These are phyloP conservation scores for Melanchra persicariae DNA, from an alignment of 2,888 invertebrate genomes.

Conservation along the genomic window DNA sequence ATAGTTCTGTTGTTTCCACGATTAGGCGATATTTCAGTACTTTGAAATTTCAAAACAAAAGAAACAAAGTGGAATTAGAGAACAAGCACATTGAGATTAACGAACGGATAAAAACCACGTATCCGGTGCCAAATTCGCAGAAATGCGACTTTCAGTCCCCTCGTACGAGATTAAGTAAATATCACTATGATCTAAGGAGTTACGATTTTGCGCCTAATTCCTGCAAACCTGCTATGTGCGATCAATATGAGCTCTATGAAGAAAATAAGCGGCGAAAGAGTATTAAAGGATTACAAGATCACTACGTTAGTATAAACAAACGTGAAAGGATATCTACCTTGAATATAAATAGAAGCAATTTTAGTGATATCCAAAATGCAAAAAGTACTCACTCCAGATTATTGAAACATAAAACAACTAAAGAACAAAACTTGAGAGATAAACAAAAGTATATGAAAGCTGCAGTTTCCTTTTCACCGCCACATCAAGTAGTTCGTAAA, in stretches of 20 bases:
- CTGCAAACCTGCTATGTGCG: slow-evolving; percentile 16
- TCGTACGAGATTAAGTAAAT: slow-evolving; percentile 23
- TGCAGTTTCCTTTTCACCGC: background rate
- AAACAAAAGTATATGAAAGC: slow-evolving; percentile 10
- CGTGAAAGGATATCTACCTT: slow-evolving; percentile 30
- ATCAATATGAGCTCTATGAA: slow-evolving; percentile 23
- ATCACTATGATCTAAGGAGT: background rate
- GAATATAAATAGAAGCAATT: slow-evolving; percentile 22
- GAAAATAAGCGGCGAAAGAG: slow-evolving; percentile 9
- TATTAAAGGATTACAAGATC: slow-evolving; percentile 13
- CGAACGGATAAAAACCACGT: slow-evolving; percentile 5
- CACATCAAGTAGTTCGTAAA: slow-evolving; percentile 61
- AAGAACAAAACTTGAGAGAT: slow-evolving; percentile 3
- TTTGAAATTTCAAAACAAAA: slow-evolving; percentile 48
- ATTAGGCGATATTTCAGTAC: slow-evolving; percentile 53
- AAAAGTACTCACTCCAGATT: slow-evolving; percentile 30
- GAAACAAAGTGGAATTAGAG: slow-evolving; percentile 7
- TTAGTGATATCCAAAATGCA: slow-evolving; percentile 10
- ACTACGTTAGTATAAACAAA: slow-evolving; percentile 4
- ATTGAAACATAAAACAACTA: slow-evolving; percentile 7
- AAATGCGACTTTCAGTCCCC: slow-evolving; percentile 14
- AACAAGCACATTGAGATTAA: slow-evolving; percentile 4
- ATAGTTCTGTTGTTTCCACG: slow-evolving; percentile 33
- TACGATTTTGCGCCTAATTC: slow-evolving; percentile 7
- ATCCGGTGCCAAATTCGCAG: slow-evolving; percentile 8